phyloP scores from a whole-genome alignment of 2,888 invertebrate genomes.

The Drosophila paramelanica region DNA sequence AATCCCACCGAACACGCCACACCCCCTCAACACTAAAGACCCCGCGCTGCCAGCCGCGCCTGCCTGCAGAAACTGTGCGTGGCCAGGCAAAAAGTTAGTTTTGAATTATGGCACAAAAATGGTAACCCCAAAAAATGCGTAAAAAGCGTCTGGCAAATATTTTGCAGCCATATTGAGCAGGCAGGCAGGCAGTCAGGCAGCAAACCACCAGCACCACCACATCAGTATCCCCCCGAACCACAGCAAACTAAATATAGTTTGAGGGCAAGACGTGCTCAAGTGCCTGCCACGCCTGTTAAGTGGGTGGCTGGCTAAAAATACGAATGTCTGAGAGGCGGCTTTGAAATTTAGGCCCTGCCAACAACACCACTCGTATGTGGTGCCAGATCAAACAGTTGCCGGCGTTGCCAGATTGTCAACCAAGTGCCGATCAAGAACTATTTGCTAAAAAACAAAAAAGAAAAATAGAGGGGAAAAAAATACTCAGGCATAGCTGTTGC shows the following conservation, averaged over 20 bases:
- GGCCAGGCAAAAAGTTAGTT: constrained; percentile 49
- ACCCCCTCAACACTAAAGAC: not conserved
- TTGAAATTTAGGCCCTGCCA: constrained; percentile 29
- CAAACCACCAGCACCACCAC: not conserved
- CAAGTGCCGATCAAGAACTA: constrained; percentile 41
- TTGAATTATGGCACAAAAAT: constrained; percentile 57
- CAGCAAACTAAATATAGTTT: constrained; percentile 4
- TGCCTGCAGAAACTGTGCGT: constrained; percentile 10
- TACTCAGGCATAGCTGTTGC: constrained; percentile 2
- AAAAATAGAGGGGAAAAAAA: no score
- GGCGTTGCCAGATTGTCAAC: constrained; percentile 52
- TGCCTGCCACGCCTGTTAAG: constrained; percentile 35
- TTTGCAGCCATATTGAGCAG: constrained; percentile 39
- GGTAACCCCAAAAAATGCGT: constrained; percentile 37
- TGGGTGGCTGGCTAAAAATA: constrained; percentile 20
- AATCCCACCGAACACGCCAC: constrained; percentile 18
- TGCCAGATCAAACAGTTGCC: constrained; percentile 42
- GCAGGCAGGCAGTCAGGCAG: constrained; percentile 12
- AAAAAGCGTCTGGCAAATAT: constrained; percentile 34
- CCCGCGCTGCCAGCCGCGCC: not conserved
- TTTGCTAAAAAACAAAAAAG: constrained; percentile 21
- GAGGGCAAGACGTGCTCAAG: constrained; percentile 51
- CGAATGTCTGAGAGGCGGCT: constrained; percentile 6
- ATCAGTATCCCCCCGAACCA: not conserved
- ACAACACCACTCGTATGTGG: constrained; percentile 10